phyloP scores from a whole-genome alignment of 1,140 invertebrate species.

The Macrostomum lignano region DNA sequence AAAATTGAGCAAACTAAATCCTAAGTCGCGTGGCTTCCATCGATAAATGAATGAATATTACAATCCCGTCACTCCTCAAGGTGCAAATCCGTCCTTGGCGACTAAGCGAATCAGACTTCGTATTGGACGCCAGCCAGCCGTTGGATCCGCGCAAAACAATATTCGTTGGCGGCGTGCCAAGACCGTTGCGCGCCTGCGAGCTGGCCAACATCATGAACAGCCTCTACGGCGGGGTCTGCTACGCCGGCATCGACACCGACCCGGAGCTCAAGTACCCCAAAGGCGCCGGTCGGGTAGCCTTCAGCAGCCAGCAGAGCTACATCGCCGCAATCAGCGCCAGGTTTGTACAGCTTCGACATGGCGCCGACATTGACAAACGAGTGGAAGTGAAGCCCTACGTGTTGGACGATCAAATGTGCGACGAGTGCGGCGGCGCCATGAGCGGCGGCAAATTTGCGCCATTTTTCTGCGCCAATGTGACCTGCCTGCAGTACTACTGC shows the following conservation, averaged over 20 bases:
- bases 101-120: constrained; percentile 84
- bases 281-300: constrained; percentile 86
- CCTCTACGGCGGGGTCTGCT: constrained; percentile 87
- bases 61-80: constrained; percentile 18
- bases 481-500: constrained; percentile 93
- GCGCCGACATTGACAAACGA: constrained; percentile 78
- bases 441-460: constrained; percentile 90
- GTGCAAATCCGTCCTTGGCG: constrained; percentile 96
- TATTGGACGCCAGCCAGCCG: constrained; percentile 77
- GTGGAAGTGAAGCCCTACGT: constrained; percentile 94
- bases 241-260: constrained; percentile 96
- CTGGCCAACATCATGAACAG: constrained; percentile 96
- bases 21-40: no score
- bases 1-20: no score
- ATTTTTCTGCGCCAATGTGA: constrained; percentile 96
- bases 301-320: constrained; percentile 93
- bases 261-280: constrained; percentile 97
- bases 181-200: constrained; percentile 71
- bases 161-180: constrained; percentile 91
- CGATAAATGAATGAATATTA: no score
- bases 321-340: constrained; percentile 89
- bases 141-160: constrained; percentile 90
- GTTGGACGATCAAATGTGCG: constrained; percentile 95
- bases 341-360: constrained; percentile 91
- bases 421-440: constrained; percentile 83